These are phyloP conservation scores for Aurelia coerulea DNA, from an alignment of 30 jellyfish, hydroid and myxozoan genomes.

Conservation along the genomic window DNA sequence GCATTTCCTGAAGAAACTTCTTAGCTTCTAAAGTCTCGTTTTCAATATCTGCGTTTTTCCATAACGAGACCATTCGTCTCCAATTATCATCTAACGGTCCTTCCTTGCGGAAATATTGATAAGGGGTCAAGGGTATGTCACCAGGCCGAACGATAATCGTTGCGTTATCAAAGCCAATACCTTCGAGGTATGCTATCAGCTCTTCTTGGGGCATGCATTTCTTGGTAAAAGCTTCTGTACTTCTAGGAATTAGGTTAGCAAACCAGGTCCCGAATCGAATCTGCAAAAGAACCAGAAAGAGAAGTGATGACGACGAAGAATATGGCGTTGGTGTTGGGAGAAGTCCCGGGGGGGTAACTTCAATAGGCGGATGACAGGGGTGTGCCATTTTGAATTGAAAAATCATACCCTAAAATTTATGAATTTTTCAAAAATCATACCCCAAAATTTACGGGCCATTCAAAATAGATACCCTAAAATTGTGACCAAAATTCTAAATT, in stretches of 20 bases:
- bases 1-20: background rate
- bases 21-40: conserved; percentile 11
- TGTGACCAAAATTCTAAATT: no score
- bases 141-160: conserved; percentile 24
- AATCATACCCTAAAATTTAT: no score
- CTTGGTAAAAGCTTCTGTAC: background rate
- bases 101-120: conserved; percentile 25
- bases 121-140: conserved; percentile 1
- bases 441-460: no score
- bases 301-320: no score
- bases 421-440: no score
- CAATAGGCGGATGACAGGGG: no score
- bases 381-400: no score
- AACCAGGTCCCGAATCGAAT: conserved; percentile 36
- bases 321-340: no score
- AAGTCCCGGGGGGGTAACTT: no score
- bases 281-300: background rate
- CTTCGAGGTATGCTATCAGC: conserved; percentile 7
- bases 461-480: no score
- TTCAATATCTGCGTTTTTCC: conserved; percentile 44
- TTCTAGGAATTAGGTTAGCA: conserved; percentile 15
- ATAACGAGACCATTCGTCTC: conserved; percentile 45
- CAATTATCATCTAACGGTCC: conserved; percentile 45
- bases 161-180: conserved; percentile 12
- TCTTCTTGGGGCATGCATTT: conserved; percentile 40